Conservation (phyloP, 1,140 invertebrate species). For the Vanessa atalanta region DNA sequence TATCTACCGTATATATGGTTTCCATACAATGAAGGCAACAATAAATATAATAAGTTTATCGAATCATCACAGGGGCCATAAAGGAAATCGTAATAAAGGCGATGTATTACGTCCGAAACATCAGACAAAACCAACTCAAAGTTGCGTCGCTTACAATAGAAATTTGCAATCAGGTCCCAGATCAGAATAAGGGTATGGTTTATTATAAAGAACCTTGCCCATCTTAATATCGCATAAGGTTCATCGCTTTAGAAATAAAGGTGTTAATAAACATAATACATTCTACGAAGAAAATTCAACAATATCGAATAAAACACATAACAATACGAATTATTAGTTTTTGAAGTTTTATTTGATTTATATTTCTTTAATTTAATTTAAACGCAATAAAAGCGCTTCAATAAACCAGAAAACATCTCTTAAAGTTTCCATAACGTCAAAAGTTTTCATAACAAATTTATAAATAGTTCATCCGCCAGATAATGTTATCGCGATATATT, state of each 20-base stretch:
- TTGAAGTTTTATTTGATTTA: too few relatives aligned
- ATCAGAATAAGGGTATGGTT: conserved; percentile 48
- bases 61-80: conserved; percentile 11
- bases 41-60: conserved; percentile 16
- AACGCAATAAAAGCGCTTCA: too few relatives aligned
- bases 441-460: too few relatives aligned
- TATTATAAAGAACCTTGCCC: conserved; percentile 20
- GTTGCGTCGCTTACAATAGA: conserved; percentile 42
- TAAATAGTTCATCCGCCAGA: too few relatives aligned
- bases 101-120: conserved; percentile 39
- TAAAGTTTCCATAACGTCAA: too few relatives aligned
- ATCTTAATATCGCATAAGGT: background rate
- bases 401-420: too few relatives aligned
- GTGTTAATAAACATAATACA: background rate
- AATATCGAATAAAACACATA: too few relatives aligned
- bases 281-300: background rate
- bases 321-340: too few relatives aligned
- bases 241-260: background rate
- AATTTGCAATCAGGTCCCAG: conserved; percentile 45
- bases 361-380: too few relatives aligned
- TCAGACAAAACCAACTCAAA: conserved; percentile 39
- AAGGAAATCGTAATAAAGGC: conserved; percentile 33
- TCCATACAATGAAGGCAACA: conserved; percentile 9
- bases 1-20: background rate
- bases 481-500: background rate